Base-by-base conservation (phyloP, 2,113 vertebrate genomes). In the human (Homo sapiens) region DNA sequence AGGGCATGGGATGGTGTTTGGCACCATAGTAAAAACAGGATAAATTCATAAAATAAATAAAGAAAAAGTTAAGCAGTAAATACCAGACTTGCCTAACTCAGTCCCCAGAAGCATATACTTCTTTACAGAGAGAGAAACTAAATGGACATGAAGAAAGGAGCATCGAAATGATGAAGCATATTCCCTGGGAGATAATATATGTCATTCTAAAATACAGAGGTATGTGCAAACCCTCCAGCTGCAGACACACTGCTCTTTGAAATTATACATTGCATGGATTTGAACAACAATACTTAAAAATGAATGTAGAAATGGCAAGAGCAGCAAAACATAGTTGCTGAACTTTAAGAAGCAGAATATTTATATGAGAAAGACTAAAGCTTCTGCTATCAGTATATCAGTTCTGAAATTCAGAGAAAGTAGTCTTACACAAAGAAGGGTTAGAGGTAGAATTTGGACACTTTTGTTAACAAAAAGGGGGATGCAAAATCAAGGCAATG, bases 161-260 rank as follows among this genome's bases (percentile, higher is more conserved):
- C 22, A 75, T 88, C 52, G 64, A 78, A 92, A 82, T 96, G 83
- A 92, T 82, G n/a, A 22, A 23, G 16, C 27, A 72, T 68, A 75
- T 96, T 96, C 30, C 30, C 27, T 18, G 25, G 64, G 76, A 96
- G 45, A 48, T 82, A 92, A 88, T 82, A 88, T n/a, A 32, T 55
- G 45, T 96, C 76, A 55, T 88, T 88, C 84, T 93, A 83, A 82
- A 82, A 87, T 76, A 81, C 30, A 95, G 55, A 88, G 57, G 30
- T 32, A 66, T 20, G 32, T 88, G 48, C n/a, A 61, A 66, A 18
- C 30, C 66, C 30, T 92, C 66, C 82, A 48, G 82, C 8, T 88
- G 45, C 55, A 88, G 81, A 92, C 32, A 25, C 32, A 45, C 66
- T 52, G 38, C 20, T 82, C 30, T 92, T 88, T 81, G 48, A 82